phyloP scores from a whole-genome alignment of 2,888 invertebrate genomes.

The Beris morrisii region DNA sequence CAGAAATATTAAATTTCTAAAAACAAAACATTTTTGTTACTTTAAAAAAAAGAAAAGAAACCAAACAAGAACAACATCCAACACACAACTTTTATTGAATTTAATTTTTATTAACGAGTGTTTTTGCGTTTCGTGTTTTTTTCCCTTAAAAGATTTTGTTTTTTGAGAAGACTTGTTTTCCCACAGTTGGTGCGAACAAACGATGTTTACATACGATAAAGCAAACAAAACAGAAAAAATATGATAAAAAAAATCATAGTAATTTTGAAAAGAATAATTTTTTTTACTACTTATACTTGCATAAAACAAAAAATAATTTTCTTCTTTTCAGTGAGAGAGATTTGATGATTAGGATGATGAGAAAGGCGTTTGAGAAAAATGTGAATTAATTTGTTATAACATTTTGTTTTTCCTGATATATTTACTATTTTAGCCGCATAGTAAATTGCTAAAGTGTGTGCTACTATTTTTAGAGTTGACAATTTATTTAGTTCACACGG shows the following conservation, averaged over 20 bases:
- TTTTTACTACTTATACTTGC: not conserved
- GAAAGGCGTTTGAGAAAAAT: constrained; percentile 2
- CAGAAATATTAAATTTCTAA: too few species aligned
- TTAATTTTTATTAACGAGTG: not conserved
- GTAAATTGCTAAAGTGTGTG: too few species aligned
- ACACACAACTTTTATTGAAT: constrained; percentile 10
- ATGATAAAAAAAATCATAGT: not conserved
- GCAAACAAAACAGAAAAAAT: not conserved
- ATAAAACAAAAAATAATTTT: not conserved
- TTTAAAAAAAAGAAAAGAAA: too few species aligned
- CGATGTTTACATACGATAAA: constrained; percentile 25
- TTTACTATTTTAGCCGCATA: too few species aligned
- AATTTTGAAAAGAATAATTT: constrained; percentile 2
- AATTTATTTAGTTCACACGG: too few species aligned
- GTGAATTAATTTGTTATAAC: too few species aligned
- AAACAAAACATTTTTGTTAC: too few species aligned
- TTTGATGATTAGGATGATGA: not conserved
- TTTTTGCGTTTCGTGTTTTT: not conserved
- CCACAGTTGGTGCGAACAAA: constrained; percentile 27
- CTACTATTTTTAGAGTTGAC: too few species aligned
- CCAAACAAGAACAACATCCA: constrained; percentile 14
- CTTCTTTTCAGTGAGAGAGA: constrained; percentile 11
- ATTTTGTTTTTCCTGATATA: too few species aligned
- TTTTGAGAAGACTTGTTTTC: constrained; percentile 1
- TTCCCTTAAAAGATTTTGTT: not conserved